Conservation (phyloP, 1,140 invertebrate species). For the Drosophila funebris region DNA sequence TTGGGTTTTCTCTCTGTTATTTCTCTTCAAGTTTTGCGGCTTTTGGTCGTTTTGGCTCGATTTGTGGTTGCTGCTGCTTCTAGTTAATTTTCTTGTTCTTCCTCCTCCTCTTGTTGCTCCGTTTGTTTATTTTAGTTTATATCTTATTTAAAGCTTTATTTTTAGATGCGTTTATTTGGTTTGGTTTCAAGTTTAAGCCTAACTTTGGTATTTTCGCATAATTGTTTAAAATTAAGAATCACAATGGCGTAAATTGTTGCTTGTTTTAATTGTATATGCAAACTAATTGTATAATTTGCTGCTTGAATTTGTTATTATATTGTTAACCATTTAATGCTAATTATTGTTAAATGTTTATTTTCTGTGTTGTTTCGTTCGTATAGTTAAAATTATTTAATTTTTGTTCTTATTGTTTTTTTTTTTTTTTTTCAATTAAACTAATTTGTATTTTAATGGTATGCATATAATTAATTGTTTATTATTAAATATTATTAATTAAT, state of each 20-base stretch:
- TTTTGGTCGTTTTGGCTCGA: conserved; percentile 48
- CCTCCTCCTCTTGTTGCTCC: conserved; percentile 30
- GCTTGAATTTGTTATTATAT: conserved; percentile 2
- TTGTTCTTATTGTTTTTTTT: too few relatives aligned
- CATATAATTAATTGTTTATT: conserved; percentile 26
- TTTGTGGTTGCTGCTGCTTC: conserved; percentile 32
- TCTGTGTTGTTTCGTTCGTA: conserved; percentile 22
- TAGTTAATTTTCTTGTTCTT: conserved; percentile 13
- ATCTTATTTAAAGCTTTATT: conserved; percentile 39
- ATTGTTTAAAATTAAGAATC: conserved; percentile 82
- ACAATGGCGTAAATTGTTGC: conserved; percentile 75
- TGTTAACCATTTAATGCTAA: conserved; percentile 66
- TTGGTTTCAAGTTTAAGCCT: conserved; percentile 16
- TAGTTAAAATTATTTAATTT: background rate
- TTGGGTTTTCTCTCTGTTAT: conserved; percentile 6
- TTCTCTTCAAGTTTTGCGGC: conserved; percentile 30
- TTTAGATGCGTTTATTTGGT: conserved; percentile 17
- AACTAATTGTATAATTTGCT: conserved; percentile 4
- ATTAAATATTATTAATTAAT: conserved; percentile 13
- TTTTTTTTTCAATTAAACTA: conserved; percentile 28
- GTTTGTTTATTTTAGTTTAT: conserved; percentile 28
- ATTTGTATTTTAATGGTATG: conserved; percentile 11
- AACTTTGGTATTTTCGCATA: conserved; percentile 41
- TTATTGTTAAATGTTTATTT: conserved; percentile 73
- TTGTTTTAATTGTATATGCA: conserved; percentile 9